These are phyloP conservation scores for Gambusia holbrooki DNA, from an alignment of 2,113 vertebrate genomes.

Conservation along the genomic window DNA sequence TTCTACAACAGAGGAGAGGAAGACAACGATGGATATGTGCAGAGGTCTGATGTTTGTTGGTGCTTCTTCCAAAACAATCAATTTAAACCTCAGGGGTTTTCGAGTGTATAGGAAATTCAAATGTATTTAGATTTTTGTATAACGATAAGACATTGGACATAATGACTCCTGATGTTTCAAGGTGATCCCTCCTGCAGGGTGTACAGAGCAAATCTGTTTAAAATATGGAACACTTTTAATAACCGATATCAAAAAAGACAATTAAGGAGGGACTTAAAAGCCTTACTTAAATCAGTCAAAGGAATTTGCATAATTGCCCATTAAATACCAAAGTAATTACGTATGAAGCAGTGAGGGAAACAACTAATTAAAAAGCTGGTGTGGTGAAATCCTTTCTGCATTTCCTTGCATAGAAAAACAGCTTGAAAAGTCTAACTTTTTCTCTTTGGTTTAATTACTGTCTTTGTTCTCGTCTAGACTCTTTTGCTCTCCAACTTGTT, in stretches of 20 bases:
- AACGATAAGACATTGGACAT: slow-evolving; percentile 2
- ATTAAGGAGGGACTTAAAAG: slow-evolving; percentile 63
- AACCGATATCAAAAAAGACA: slow-evolving; percentile 65
- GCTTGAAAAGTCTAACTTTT: slow-evolving; percentile 46
- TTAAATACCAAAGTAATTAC: slow-evolving; percentile 73
- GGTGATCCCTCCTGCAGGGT: slow-evolving; percentile 12
- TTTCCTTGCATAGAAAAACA: slow-evolving; percentile 43
- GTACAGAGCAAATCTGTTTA: slow-evolving; percentile 18
- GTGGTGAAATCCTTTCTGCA: slow-evolving; percentile 56
- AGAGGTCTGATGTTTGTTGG: slow-evolving; percentile 29
- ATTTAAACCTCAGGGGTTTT: slow-evolving; percentile 5
- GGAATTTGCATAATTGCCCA: slow-evolving; percentile 69
- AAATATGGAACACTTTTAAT: slow-evolving; percentile 41
- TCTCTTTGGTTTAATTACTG: slow-evolving; percentile 19
- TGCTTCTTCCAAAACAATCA: slow-evolving; percentile 30
- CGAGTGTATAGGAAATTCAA: not conserved
- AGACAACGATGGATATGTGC: slow-evolving; percentile 33
- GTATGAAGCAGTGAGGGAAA: slow-evolving; percentile 61
- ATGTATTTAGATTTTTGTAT: slow-evolving; percentile 12
- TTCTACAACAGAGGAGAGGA: slow-evolving; percentile 38
- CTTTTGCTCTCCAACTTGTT: slow-evolving; percentile 23
- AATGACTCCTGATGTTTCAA: slow-evolving; percentile 12
- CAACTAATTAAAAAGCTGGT: slow-evolving; percentile 71
- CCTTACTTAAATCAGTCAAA: slow-evolving; percentile 65
- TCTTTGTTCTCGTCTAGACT: slow-evolving; percentile 41